Evolutionary conservation across 2,888 invertebrate genomes (phyloP).

Genomic region (Tyria jacobaeae): DNA sequence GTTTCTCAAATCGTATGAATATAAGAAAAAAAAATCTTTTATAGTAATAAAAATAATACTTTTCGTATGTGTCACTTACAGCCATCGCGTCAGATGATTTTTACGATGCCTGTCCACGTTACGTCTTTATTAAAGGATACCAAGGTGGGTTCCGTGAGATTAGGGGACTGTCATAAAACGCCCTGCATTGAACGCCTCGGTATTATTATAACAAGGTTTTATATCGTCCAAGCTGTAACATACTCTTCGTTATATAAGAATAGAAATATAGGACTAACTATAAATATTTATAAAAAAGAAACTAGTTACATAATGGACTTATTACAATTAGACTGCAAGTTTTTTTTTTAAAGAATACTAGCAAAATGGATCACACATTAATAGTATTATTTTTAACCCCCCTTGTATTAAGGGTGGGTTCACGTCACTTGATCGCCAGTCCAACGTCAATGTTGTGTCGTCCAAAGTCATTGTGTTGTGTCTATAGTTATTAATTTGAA

Average conservation of each 20-base stretch:
- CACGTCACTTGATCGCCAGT: too few relatives aligned
- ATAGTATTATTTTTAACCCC: too few relatives aligned
- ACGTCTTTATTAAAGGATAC: conserved; percentile 71
- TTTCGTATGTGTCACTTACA: conserved; percentile 13
- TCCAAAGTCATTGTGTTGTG: too few relatives aligned
- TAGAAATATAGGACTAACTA: neutral
- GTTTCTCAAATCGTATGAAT: too few relatives aligned
- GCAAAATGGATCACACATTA: too few relatives aligned
- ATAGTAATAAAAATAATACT: conserved; percentile 13
- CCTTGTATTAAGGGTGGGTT: too few relatives aligned
- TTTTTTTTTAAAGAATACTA: too few relatives aligned
- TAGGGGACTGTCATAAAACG: conserved; percentile 71
- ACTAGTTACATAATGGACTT: too few relatives aligned
- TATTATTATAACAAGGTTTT: conserved; percentile 40
- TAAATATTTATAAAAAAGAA: neutral
- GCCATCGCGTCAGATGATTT: conserved; percentile 56
- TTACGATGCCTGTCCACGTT: conserved; percentile 65
- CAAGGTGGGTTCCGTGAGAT: conserved; percentile 70
- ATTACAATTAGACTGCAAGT: too few relatives aligned
- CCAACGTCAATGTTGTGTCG: too few relatives aligned
- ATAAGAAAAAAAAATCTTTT: too few relatives aligned
- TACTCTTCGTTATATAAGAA: conserved; percentile 3
- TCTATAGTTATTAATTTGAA: too few relatives aligned
- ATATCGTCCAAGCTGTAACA: conserved; percentile 11
- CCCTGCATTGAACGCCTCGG: conserved; percentile 59